Evolutionary conservation across 2,113 vertebrate species (phyloP).

Genomic region (Ascaphus truei): DNA sequence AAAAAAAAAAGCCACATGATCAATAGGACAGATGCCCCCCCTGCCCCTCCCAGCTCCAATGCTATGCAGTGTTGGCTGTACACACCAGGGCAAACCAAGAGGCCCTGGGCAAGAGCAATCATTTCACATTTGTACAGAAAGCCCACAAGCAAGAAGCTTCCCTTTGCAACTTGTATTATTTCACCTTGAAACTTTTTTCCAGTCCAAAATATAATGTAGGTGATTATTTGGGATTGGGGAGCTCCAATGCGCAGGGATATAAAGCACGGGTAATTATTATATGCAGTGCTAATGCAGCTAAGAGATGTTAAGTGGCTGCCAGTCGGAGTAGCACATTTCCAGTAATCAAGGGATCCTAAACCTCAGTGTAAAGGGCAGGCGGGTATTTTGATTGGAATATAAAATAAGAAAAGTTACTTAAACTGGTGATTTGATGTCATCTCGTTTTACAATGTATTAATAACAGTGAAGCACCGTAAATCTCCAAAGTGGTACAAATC

Average conservation of each 20-base stretch:
- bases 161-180: too few species aligned
- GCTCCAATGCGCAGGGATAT: too few species aligned
- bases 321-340: neutral
- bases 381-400: neutral
- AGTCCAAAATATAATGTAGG: too few species aligned
- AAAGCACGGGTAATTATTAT: neutral
- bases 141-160: too few species aligned
- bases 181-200: too few species aligned
- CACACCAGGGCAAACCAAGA: neutral
- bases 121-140: too few species aligned
- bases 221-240: too few species aligned
- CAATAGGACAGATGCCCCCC: slow-evolving; percentile 3
- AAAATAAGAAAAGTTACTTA: neutral
- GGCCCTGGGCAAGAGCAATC: slow-evolving; percentile 32
- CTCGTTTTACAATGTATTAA: neutral
- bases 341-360: neutral
- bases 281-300: neutral
- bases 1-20: neutral
- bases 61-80: too few species aligned
- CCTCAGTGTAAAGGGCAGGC: neutral
- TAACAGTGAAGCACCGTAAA: neutral
- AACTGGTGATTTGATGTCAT: neutral
- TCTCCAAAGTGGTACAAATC: neutral
- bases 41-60: slow-evolving; percentile 19
- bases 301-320: neutral